Evolutionary conservation across 2,888 invertebrate species (phyloP), one percentile per base, ranked within the genome.

Genomic region (Xanthia icteritia): DNA sequence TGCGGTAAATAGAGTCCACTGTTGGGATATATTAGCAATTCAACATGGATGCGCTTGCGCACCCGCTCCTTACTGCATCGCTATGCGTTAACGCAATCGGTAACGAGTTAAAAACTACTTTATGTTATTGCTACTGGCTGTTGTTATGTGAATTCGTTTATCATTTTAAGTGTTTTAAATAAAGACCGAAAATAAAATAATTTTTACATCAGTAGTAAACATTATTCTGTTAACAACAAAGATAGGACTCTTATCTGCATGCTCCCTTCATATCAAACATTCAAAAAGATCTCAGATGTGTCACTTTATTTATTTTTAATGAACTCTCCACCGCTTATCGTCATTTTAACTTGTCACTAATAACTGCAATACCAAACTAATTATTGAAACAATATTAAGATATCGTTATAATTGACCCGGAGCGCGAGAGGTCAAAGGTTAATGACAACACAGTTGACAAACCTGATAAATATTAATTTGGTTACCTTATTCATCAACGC

Each of bases 401-500:
- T 67, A 65, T 75, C 60, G 51, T 80, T 73, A 48, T 71, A 77
- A 71, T 81, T 68, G 83, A 88, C 80, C 82, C 68, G 60, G 61
- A 69, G 56, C 67, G 51, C 58, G 2, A 31, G 36, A 79, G 76
- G 86, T 76, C 81, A 87, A 79, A 89, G 79, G 83, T 71, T 84
- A 86, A 72, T 64, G 80, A 82, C 82, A 78, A 83, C 77, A 75
- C 54, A 76, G 63, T 81, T 75, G 75, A 79, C 60, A 58, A 83
- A 81, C 78, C 36, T 67, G 73, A 72, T 70, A 78, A 45, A 76
- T 76, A 69, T 76, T 74, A 70, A 67, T 73, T 75, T 77, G 36
- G 79, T 90, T 95, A 96, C 96, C 96, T 96, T 94, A 88, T 96
- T 94, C 87, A 96, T 93, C 82, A 96, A 91, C 86, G 93, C 95